phyloP scores from a whole-genome alignment of 2,797 vertebrate genomes.

The Pseudocheirus occidentalis region DNA sequence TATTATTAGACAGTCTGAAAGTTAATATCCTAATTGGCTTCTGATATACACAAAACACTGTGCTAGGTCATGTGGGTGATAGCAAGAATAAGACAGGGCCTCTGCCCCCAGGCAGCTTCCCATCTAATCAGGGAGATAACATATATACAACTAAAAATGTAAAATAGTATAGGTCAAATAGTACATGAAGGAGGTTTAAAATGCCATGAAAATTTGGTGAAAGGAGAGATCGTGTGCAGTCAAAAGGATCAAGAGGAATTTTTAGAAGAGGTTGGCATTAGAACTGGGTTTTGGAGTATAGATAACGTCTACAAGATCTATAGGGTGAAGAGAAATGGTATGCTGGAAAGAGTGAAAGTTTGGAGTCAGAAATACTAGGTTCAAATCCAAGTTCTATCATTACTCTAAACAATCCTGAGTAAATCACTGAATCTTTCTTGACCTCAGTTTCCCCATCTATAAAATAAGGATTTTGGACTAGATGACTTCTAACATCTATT shows the following conservation, averaged over 20 bases:
- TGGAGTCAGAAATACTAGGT: too few species aligned
- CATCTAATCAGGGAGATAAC: not conserved
- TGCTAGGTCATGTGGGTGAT: not conserved
- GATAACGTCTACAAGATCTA: not conserved
- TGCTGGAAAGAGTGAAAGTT: too few species aligned
- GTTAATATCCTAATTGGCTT: not conserved
- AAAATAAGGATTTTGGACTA: not conserved
- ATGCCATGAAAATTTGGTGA: not conserved
- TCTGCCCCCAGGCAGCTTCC: not conserved
- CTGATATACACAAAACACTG: not conserved
- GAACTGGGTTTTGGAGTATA: not conserved
- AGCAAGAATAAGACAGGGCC: not conserved
- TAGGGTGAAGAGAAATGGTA: not conserved
- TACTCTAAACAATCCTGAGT: not conserved
- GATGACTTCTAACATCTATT: not conserved
- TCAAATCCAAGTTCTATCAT: not conserved
- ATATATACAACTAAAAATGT: too few species aligned
- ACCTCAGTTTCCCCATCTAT: not conserved
- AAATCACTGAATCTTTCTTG: not conserved
- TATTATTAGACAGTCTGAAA: not conserved
- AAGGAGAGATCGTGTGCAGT: not conserved
- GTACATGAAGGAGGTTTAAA: not conserved
- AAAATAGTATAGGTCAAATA: too few species aligned
- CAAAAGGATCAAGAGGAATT: not conserved
- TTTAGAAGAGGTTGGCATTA: not conserved